These are phyloP conservation scores for Bos indicus DNA, from an alignment of 2,113 vertebrate genomes.

Conservation along the genomic window DNA sequence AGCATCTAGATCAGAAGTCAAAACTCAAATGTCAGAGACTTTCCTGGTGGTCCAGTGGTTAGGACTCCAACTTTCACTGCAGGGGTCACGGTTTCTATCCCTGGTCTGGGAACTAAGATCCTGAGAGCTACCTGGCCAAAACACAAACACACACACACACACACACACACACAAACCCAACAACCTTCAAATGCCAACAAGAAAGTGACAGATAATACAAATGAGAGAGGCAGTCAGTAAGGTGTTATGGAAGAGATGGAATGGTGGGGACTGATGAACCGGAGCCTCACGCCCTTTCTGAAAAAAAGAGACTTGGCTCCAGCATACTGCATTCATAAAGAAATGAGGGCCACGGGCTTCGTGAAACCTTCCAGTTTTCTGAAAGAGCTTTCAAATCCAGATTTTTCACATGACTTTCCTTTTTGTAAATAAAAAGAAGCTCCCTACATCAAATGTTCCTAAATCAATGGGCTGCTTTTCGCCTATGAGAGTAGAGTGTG, in stretches of 20 bases:
- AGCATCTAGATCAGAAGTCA: not conserved
- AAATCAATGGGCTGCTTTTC: not conserved
- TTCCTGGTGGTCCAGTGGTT: not conserved
- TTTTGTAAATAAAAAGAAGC: not conserved
- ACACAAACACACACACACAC: not conserved
- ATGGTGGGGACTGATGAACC: not conserved
- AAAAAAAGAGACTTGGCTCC: not conserved
- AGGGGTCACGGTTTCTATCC: not conserved
- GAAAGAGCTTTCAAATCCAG: not conserved
- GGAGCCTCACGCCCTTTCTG: not conserved
- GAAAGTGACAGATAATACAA: not conserved
- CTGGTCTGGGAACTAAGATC: not conserved
- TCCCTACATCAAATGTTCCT: not conserved
- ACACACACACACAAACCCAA: not conserved
- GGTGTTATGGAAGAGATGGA: rapidly evolving
- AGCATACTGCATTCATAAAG: not conserved
- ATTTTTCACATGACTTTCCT: not conserved
- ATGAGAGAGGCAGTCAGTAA: not conserved
- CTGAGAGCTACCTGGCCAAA: not conserved
- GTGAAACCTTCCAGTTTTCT: not conserved
- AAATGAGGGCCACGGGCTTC: not conserved
- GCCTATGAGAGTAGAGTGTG: not conserved
- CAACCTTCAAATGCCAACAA: not conserved
- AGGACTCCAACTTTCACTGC: not conserved
- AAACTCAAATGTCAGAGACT: not conserved